A percentile compares a stretch with the other conserved stretches of the same genome.
These are phyloP conservation scores for Gymnocephalus cernua DNA, from an alignment of 2,113 vertebrate species.

Conservation along the genomic window DNA sequence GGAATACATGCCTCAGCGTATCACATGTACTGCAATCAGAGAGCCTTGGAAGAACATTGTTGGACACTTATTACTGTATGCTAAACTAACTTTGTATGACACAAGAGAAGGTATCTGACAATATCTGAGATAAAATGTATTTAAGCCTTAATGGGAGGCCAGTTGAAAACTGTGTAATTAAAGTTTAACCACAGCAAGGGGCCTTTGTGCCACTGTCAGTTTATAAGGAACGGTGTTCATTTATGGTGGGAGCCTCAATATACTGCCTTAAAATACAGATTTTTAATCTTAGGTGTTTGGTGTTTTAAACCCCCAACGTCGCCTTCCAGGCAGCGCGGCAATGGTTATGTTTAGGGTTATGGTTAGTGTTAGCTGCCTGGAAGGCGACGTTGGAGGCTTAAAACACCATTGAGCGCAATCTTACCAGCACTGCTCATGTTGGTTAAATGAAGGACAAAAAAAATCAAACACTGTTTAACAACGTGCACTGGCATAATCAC, in stretches of 20 bases:
- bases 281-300: too few relatives aligned
- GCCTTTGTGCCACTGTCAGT: background rate
- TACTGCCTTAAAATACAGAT: background rate
- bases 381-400: too few relatives aligned
- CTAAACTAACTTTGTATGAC: constrained; percentile 19
- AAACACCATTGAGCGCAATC: too few relatives aligned
- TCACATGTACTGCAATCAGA: constrained; percentile 11
- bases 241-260: background rate
- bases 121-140: constrained; percentile 25
- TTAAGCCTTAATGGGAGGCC: constrained; percentile 19
- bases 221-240: constrained; percentile 24
- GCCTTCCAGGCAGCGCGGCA: too few relatives aligned
- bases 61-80: constrained; percentile 13
- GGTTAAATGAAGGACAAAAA: constrained; percentile 23
- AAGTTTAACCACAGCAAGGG: background rate
- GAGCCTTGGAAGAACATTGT: background rate
- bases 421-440: background rate
- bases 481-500: background rate
- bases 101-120: constrained; percentile 12
- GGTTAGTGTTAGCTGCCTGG: too few relatives aligned
- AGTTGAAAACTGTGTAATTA: constrained; percentile 8
- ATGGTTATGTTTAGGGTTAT: too few relatives aligned
- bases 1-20: constrained; percentile 23
- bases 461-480: constrained; percentile 12
- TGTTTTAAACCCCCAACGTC: too few relatives aligned